A percentile compares a stretch with the other conserved stretches of the same genome.
Conservation (phyloP, 2,888 invertebrate genomes). For the Epinotia nisella region DNA sequence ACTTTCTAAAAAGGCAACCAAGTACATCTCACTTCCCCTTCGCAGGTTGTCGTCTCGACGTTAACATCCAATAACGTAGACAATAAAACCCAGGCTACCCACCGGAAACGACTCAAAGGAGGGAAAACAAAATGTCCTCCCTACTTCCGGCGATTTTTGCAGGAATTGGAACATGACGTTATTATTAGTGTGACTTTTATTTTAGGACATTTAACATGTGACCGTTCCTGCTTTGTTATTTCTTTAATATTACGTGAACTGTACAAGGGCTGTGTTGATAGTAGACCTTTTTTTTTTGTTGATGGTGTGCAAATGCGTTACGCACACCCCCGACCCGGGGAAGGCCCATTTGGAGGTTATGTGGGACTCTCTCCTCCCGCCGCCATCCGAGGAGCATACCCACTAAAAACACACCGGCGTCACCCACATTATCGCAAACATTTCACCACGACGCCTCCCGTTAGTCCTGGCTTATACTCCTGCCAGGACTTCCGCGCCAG, state of each 20-base stretch:
- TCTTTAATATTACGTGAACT: neutral
- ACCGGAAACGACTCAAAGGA: constrained; percentile 36
- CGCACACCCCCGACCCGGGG: too few relatives aligned
- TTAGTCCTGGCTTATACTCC: too few relatives aligned
- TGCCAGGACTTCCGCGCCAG: too few relatives aligned
- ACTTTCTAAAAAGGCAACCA: constrained; percentile 4
- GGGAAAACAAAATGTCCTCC: constrained; percentile 42
- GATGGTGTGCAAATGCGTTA: too few relatives aligned
- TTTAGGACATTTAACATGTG: neutral
- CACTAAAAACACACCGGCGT: too few relatives aligned
- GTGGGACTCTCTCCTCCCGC: too few relatives aligned
- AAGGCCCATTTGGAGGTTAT: too few relatives aligned
- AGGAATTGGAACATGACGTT: constrained; percentile 28
- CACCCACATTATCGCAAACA: too few relatives aligned
- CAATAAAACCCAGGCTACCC: constrained; percentile 28
- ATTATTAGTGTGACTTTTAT: constrained; percentile 29
- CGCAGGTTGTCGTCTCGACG: constrained; percentile 21
- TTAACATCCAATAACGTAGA: constrained; percentile 40
- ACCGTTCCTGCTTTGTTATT: neutral
- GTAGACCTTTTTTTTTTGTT: too few relatives aligned
- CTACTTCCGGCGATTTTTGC: constrained; percentile 29
- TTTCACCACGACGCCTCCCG: too few relatives aligned
- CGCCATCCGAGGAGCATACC: too few relatives aligned
- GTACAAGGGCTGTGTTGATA: too few relatives aligned
- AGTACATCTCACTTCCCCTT: neutral